A percentile compares a stretch with the other conserved stretches of the same genome.
These are phyloP conservation scores for Bicyclus anynana DNA, from an alignment of 1,140 invertebrate species.

Conservation along the genomic window DNA sequence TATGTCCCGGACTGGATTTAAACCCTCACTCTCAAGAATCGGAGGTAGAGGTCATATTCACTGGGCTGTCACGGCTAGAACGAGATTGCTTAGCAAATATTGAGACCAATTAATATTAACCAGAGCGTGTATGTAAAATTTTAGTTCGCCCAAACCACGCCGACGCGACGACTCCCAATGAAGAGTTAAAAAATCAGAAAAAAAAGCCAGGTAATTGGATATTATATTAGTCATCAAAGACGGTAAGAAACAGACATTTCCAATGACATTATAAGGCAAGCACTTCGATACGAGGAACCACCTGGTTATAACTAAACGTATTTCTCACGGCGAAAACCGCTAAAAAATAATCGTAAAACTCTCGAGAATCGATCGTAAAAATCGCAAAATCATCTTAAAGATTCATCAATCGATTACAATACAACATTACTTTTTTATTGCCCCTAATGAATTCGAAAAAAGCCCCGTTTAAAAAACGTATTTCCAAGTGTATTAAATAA, in stretches of 20 bases:
- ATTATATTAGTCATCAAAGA: neutral
- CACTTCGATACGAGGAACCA: constrained; percentile 25
- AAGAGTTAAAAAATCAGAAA: too few species aligned
- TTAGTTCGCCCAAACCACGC: too few species aligned
- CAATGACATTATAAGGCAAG: neutral
- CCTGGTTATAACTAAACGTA: constrained; percentile 33
- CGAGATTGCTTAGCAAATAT: too few species aligned
- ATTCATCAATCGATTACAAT: constrained; percentile 71
- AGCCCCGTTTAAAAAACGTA: constrained; percentile 38
- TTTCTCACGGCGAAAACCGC: constrained; percentile 63
- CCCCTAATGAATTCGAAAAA: constrained; percentile 65
- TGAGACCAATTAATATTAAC: too few species aligned
- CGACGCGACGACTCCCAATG: too few species aligned
- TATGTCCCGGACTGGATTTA: too few species aligned
- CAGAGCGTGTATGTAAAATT: too few species aligned
- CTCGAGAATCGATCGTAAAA: constrained; percentile 62
- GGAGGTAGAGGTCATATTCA: too few species aligned
- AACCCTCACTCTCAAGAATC: too few species aligned
- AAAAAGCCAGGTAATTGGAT: too few species aligned
- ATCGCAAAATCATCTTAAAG: constrained; percentile 69
- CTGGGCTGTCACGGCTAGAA: too few species aligned
- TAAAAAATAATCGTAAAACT: constrained; percentile 54
- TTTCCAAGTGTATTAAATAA: constrained; percentile 59
- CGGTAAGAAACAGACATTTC: neutral
- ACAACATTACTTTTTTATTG: constrained; percentile 69